Percentiles rank a stretch among this genome's conserved stretches.
Evolutionary conservation across 2,888 invertebrate genomes (phyloP).

Genomic region (Chrysolina oricalcia): DNA sequence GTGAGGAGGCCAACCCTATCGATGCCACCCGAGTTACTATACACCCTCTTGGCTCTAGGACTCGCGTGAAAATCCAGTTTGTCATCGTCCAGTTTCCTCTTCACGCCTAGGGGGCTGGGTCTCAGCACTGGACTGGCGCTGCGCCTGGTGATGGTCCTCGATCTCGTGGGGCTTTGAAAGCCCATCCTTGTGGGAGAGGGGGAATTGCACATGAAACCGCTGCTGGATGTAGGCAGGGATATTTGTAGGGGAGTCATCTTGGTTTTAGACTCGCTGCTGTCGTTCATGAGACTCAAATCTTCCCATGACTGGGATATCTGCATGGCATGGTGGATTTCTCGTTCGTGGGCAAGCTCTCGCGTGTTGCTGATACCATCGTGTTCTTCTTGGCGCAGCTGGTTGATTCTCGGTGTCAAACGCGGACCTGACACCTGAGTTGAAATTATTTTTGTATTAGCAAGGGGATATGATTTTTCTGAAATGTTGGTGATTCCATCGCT

Average conservation of each 20-base stretch:
- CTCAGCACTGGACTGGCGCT: conserved; percentile 79
- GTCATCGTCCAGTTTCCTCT: conserved; percentile 79
- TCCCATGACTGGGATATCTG: conserved; percentile 97
- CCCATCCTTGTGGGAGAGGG: conserved; percentile 70
- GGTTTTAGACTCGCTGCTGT: conserved; percentile 62
- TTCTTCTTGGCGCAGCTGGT: conserved; percentile 91
- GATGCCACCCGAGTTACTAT: conserved; percentile 65
- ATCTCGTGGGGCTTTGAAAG: conserved; percentile 78
- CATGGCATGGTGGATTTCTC: conserved; percentile 92
- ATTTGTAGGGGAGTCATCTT: conserved; percentile 72
- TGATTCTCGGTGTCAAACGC: conserved; percentile 87
- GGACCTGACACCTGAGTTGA: conserved; percentile 73
- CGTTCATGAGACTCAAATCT: conserved; percentile 84
- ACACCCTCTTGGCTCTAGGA: conserved; percentile 71
- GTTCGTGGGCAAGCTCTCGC: conserved; percentile 92
- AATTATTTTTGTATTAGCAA: neutral
- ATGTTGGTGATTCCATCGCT: no score
- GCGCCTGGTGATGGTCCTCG: conserved; percentile 71
- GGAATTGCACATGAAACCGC: conserved; percentile 66
- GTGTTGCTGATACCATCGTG: conserved; percentile 87
- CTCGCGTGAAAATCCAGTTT: conserved; percentile 68
- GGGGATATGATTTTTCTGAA: no score
- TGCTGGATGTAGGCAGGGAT: conserved; percentile 69
- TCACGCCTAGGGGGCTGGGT: conserved; percentile 78
- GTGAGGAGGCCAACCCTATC: conserved; percentile 69